Evolutionary conservation across 2,888 invertebrate species (phyloP).

Genomic region (Melinaea marsaeus): DNA sequence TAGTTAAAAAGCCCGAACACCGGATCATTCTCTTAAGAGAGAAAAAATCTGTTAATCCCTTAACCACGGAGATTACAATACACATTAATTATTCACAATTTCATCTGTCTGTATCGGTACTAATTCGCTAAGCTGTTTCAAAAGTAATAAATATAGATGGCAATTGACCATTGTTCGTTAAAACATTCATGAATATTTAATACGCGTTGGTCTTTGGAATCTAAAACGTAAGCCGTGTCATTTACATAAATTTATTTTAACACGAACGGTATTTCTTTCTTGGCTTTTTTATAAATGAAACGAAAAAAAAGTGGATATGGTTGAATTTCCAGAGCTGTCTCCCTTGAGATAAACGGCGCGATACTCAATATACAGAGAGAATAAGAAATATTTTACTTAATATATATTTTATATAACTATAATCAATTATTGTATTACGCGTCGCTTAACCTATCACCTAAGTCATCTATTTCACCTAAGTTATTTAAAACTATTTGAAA

Average conservation of each 20-base stretch:
- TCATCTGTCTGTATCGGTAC: neutral
- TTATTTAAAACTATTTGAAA: too few relatives aligned
- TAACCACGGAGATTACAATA: neutral
- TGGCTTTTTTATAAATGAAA: slow-evolving; percentile 13
- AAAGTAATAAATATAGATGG: slow-evolving; percentile 9
- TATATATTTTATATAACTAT: too few relatives aligned
- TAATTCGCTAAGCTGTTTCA: slow-evolving; percentile 3
- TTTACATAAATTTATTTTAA: slow-evolving; percentile 25
- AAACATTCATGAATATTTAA: slow-evolving; percentile 23
- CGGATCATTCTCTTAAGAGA: neutral
- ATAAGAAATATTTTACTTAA: slow-evolving; percentile 1
- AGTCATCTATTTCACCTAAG: too few relatives aligned
- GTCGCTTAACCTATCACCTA: too few relatives aligned
- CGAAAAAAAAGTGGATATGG: slow-evolving; percentile 12
- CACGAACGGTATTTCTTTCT: slow-evolving; percentile 18
- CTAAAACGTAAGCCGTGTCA: slow-evolving; percentile 19
- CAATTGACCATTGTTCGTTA: slow-evolving; percentile 13
- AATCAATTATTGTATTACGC: too few relatives aligned
- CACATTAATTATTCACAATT: neutral
- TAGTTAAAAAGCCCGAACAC: neutral
- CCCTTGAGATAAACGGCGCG: slow-evolving; percentile 9
- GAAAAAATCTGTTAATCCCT: neutral
- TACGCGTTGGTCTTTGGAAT: slow-evolving; percentile 19
- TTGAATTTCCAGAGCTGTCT: slow-evolving; percentile 8
- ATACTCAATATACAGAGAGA: slow-evolving; percentile 15